Percentiles rank a stretch among this genome's conserved stretches.
phyloP scores from a whole-genome alignment of 1,140 invertebrate genomes.

The Camponotus vicinus region DNA sequence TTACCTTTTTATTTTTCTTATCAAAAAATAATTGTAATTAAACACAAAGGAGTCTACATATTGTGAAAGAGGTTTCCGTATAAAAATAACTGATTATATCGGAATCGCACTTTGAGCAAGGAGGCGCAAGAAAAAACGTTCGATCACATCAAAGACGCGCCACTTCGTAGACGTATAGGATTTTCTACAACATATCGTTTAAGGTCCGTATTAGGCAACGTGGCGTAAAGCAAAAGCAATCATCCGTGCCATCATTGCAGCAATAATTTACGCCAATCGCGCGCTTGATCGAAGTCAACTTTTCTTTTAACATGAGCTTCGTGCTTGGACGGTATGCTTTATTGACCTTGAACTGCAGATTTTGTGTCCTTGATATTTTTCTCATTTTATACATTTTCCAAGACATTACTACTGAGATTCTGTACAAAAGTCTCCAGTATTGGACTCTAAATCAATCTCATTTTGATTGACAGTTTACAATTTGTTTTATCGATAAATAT shows the following conservation, averaged over 20 bases:
- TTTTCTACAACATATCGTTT: slow-evolving; percentile 28
- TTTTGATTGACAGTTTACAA: not conserved
- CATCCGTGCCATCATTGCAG: slow-evolving; percentile 56
- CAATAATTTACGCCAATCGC: slow-evolving; percentile 63
- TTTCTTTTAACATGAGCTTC: slow-evolving; percentile 66
- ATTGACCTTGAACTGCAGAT: slow-evolving; percentile 33
- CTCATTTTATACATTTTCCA: not conserved
- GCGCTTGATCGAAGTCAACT: slow-evolving; percentile 63
- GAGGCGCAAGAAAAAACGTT: slow-evolving; percentile 41
- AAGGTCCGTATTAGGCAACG: slow-evolving; percentile 68
- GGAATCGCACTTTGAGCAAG: slow-evolving; percentile 57
- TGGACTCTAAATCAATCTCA: not conserved
- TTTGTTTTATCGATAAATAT: not conserved
- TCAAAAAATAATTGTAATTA: slow-evolving; percentile 35
- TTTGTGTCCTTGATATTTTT: slow-evolving; percentile 44
- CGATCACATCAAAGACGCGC: slow-evolving; percentile 42
- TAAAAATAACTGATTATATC: slow-evolving; percentile 50
- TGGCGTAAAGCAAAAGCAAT: slow-evolving; percentile 68
- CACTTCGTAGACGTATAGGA: slow-evolving; percentile 47
- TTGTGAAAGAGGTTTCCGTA: not conserved
- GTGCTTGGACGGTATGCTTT: slow-evolving; percentile 27
- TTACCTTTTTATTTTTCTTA: slow-evolving; percentile 31
- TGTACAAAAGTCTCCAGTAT: not conserved
- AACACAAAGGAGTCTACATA: not conserved
- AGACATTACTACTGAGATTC: not conserved